phyloP scores from a whole-genome alignment of 2,797 vertebrate genomes.

The Sarcophilus harrisii region DNA sequence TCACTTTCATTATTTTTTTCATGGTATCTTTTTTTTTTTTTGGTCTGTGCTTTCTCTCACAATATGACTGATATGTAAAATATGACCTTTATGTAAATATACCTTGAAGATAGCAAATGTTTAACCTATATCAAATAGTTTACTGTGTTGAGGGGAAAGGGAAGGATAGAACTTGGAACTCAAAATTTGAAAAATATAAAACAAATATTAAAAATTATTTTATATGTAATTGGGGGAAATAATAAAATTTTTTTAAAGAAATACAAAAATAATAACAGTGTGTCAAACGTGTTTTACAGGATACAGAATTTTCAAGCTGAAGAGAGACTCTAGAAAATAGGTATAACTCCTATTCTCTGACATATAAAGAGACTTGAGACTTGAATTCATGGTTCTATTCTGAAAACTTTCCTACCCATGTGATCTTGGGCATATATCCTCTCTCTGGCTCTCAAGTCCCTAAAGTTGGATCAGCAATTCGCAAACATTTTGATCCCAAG shows the following conservation, averaged over 20 bases:
- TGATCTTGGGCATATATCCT: accelerated
- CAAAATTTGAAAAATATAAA: too few relatives aligned
- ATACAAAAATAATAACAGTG: background rate
- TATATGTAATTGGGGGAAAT: background rate
- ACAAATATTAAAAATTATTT: background rate
- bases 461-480: background rate
- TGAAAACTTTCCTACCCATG: accelerated
- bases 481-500: background rate
- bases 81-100: too few relatives aligned
- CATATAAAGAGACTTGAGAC: too few relatives aligned
- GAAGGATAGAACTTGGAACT: too few relatives aligned
- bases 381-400: accelerated
- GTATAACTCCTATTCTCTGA: background rate
- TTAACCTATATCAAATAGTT: too few relatives aligned
- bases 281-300: background rate
- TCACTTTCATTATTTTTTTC: too few relatives aligned
- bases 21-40: too few relatives aligned
- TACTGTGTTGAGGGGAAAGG: too few relatives aligned
- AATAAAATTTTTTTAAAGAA: background rate
- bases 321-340: background rate
- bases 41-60: too few relatives aligned
- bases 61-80: too few relatives aligned
- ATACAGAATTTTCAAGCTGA: background rate
- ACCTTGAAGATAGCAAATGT: too few relatives aligned
- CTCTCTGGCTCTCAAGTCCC: background rate